These are phyloP conservation scores for Paedocypris sp. DNA, from an alignment of 2,113 vertebrate genomes.

Conservation along the genomic window DNA sequence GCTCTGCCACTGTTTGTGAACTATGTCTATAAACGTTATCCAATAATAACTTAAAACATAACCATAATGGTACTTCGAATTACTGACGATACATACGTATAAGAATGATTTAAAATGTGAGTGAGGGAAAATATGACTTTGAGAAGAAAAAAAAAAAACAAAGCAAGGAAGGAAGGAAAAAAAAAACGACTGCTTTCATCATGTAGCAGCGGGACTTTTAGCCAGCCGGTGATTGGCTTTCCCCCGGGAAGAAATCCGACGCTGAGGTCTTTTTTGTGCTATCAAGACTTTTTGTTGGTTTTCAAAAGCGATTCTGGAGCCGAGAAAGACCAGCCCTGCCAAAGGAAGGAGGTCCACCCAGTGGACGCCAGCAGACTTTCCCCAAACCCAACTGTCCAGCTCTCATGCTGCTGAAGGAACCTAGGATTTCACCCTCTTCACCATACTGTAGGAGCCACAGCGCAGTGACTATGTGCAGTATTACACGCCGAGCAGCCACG, in stretches of 20 bases:
- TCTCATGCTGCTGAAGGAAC: slow-evolving; percentile 49
- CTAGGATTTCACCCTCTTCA: slow-evolving; percentile 47
- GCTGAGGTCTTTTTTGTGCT: slow-evolving; percentile 50
- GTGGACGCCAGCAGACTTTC: slow-evolving; percentile 75
- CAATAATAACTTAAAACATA: slow-evolving; percentile 32
- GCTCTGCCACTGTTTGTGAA: slow-evolving; percentile 45
- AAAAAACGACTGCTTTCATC: slow-evolving; percentile 33
- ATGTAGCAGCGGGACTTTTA: slow-evolving; percentile 46
- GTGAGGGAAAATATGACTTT: too few relatives aligned
- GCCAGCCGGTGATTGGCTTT: slow-evolving; percentile 44
- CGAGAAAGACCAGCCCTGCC: slow-evolving; percentile 86
- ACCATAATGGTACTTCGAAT: slow-evolving; percentile 34
- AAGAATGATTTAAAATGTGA: slow-evolving; percentile 49
- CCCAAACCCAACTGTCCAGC: slow-evolving; percentile 55
- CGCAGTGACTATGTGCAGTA: slow-evolving; percentile 69
- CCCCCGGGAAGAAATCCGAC: slow-evolving; percentile 36
- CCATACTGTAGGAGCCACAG: slow-evolving; percentile 49
- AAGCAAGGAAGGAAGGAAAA: too few relatives aligned
- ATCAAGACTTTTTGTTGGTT: slow-evolving; percentile 48
- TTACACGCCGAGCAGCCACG: slow-evolving; percentile 64
- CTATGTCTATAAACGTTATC: slow-evolving; percentile 66
- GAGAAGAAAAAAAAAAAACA: too few relatives aligned
- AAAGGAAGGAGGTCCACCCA: slow-evolving; percentile 89
- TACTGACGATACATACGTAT: slow-evolving; percentile 46
- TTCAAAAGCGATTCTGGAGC: slow-evolving; percentile 63